Evolutionary conservation across 2,797 vertebrate genomes (phyloP), one percentile per base, ranked within the genome.

Genomic region (Simalia tracyae): DNA sequence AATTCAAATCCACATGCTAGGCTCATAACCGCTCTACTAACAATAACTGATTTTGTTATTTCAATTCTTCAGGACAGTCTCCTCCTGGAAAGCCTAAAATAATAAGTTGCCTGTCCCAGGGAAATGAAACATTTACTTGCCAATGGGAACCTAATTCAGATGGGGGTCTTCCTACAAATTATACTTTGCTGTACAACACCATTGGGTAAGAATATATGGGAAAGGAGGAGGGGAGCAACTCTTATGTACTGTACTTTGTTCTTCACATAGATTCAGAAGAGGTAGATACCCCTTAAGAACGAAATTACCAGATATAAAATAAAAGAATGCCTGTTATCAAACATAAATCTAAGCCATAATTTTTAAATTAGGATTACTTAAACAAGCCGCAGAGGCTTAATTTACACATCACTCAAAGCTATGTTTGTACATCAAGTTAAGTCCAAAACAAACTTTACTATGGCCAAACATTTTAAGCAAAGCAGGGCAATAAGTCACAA

Each of bases 61-160:
- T 54, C 31, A 84, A 95, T 95, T 95, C 92, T 96, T 68, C 96
- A 98, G 97, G 96, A 93, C 96, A 96, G 17, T 98, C 98, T 22
- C 93, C 94, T 89, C 97, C 99, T 64, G 98, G 98, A 88, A 99
- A 98, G 94, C 98, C 99, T 46, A 93, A 95, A 24, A 95, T 98
- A 91, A 95, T 94, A 89, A 98, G 97, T 93, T 99, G 99, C 85
- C 98, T 98, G 89, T 99, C 99, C 64, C 98, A 98, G 2, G 98
- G 99, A 93, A 99, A 99, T 95, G 98, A 99, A 97, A 99, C 99
- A 0, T 99, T 99, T 95, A 98, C 98, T 57, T 99, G 99, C 95
- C 99, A 98, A 99, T 99, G 99, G 99, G 97, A 98, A 76, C 98
- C 98, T 0, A 98, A 98, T 17, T 95, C 97, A 10, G 97, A 98